phyloP scores from a whole-genome alignment of 1,140 invertebrate species.

The Drosophila ananassae region DNA sequence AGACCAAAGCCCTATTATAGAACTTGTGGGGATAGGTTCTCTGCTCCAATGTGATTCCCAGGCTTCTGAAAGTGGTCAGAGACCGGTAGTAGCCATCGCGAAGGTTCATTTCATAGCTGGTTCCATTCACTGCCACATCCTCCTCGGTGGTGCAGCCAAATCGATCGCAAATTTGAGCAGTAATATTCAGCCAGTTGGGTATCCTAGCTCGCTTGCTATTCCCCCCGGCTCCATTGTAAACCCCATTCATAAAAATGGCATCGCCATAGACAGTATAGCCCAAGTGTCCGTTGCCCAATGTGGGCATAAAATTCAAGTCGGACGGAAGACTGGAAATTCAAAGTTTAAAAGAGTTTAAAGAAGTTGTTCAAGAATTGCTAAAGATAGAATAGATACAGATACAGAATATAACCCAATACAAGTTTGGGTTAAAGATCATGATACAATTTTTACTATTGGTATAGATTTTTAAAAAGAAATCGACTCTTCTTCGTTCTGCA shows the following conservation, averaged over 20 bases:
- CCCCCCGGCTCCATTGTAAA: conserved; percentile 85
- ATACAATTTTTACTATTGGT: too few species aligned
- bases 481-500: too few species aligned
- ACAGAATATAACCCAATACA: too few species aligned
- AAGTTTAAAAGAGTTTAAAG: background rate
- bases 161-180: conserved; percentile 41
- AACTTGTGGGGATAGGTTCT: conserved; percentile 86
- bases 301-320: conserved; percentile 86
- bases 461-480: too few species aligned
- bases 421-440: too few species aligned
- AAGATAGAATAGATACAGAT: too few species aligned
- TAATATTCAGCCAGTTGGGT: conserved; percentile 86
- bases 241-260: conserved; percentile 86
- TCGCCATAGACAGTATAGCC: conserved; percentile 86
- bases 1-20: conserved; percentile 86
- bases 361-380: background rate
- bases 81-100: conserved; percentile 62
- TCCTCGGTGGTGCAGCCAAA: conserved; percentile 27
- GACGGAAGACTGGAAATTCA: conserved; percentile 83
- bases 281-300: conserved; percentile 86
- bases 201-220: conserved; percentile 86
- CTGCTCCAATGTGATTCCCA: conserved; percentile 75
- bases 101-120: conserved; percentile 74
- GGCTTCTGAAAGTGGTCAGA: conserved; percentile 14
- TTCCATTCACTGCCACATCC: conserved; percentile 73